Evolutionary conservation across 2,888 invertebrate species (phyloP).

Genomic region (Apoderus coryli): DNA sequence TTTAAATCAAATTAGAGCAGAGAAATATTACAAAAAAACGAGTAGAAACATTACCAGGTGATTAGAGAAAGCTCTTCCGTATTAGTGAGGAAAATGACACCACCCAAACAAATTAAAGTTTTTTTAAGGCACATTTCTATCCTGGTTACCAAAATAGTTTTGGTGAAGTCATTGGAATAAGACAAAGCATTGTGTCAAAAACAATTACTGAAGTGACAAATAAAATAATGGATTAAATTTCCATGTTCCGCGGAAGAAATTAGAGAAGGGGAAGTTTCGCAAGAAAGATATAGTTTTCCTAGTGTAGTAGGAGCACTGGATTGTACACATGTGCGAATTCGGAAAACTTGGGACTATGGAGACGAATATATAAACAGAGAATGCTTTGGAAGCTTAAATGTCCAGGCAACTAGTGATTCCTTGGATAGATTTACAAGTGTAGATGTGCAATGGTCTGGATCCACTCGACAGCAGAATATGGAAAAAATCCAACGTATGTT

Average conservation of each 20-base stretch:
- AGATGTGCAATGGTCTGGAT: no score
- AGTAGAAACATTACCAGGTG: constrained; percentile 2
- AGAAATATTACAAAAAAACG: constrained; percentile 1
- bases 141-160: constrained; percentile 4
- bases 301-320: constrained; percentile 2
- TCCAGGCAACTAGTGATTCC: no score
- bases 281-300: constrained; percentile 2
- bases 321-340: constrained; percentile 4
- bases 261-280: not conserved
- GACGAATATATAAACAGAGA: constrained; percentile 3
- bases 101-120: not conserved
- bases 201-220: constrained; percentile 4
- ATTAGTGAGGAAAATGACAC: constrained; percentile 1
- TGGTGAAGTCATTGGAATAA: constrained; percentile 3
- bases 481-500: no score
- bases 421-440: no score
- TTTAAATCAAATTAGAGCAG: not conserved
- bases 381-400: no score
- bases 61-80: constrained; percentile 1
- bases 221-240: constrained; percentile 4
- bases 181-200: constrained; percentile 4
- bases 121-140: not conserved
- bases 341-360: constrained; percentile 1
- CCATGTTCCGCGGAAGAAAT: constrained; percentile 3
- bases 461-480: no score